A percentile compares a stretch with the other conserved stretches of the same genome.
phyloP scores from a whole-genome alignment of 35 echinoderm and acorn worm genomes.

The Antedon bifida region DNA sequence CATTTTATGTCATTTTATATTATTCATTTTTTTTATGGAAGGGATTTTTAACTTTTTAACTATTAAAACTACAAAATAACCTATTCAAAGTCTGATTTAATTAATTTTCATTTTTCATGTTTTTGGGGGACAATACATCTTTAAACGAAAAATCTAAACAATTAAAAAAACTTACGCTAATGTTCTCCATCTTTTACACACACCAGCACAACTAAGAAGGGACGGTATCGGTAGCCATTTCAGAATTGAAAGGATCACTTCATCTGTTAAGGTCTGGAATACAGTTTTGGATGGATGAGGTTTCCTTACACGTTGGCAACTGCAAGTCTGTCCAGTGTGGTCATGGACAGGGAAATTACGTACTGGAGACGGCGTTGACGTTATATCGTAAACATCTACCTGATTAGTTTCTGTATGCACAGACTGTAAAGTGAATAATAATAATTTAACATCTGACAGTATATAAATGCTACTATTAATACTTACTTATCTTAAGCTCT shows the following conservation, averaged over 20 bases:
- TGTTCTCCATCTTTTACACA: slow-evolving; percentile 36
- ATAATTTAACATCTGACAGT: no score
- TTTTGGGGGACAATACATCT: no score
- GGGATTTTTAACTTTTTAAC: no score
- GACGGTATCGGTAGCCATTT: slow-evolving; percentile 34
- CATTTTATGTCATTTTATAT: no score
- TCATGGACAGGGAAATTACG: background rate
- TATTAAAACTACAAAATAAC: no score
- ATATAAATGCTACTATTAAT: no score
- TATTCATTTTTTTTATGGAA: no score
- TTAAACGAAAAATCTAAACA: no score
- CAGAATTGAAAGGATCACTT: slow-evolving; percentile 41
- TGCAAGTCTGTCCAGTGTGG: background rate
- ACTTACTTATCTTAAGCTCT: no score
- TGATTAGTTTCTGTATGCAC: background rate
- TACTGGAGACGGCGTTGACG: background rate
- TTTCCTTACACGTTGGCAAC: background rate
- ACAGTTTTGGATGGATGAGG: background rate
- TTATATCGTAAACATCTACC: background rate
- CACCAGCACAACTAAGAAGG: slow-evolving; percentile 29
- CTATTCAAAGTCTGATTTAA: no score
- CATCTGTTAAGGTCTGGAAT: slow-evolving; percentile 18
- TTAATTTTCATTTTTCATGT: no score
- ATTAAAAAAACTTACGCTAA: slow-evolving; percentile 59
- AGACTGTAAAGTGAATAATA: background rate